Evolutionary conservation across 2,888 invertebrate genomes (phyloP).

Genomic region (Sicus ferrugineus): DNA sequence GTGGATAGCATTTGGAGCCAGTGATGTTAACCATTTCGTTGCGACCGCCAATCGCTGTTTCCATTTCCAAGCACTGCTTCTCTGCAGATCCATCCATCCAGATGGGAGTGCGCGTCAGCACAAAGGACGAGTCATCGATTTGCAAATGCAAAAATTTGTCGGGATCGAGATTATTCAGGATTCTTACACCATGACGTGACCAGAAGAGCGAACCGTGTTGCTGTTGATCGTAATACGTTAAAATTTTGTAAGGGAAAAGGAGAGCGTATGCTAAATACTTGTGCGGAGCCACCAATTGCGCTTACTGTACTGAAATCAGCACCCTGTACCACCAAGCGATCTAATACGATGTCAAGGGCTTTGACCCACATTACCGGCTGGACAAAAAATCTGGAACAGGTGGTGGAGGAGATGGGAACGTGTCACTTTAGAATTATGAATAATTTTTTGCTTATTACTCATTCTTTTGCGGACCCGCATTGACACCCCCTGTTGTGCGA

Average conservation of each 20-base stretch:
- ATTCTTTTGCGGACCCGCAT: conserved; percentile 64
- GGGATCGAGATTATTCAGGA: conserved; percentile 73
- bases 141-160: conserved; percentile 84
- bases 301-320: conserved; percentile 84
- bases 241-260: background rate
- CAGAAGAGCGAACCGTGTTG: conserved; percentile 99
- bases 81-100: conserved; percentile 88
- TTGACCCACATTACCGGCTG: conserved; percentile 96
- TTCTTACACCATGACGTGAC: conserved; percentile 77
- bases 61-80: conserved; percentile 70
- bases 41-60: conserved; percentile 78
- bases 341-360: conserved; percentile 90
- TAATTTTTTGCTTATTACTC: conserved; percentile 50
- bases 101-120: conserved; percentile 82
- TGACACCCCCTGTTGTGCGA: conserved; percentile 70
- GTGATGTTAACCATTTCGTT: conserved; percentile 59
- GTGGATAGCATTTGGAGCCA: conserved; percentile 64
- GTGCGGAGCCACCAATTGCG: conserved; percentile 89
- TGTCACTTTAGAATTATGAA: background rate
- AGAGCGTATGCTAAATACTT: conserved; percentile 69
- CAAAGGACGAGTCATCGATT: conserved; percentile 78
- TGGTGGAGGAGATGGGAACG: background rate
- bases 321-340: conserved; percentile 80
- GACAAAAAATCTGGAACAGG: conserved; percentile 72
- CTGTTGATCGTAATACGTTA: conserved; percentile 64